phyloP scores from a whole-genome alignment of 2,113 vertebrate species.

The Chlorodrepanis virens region DNA sequence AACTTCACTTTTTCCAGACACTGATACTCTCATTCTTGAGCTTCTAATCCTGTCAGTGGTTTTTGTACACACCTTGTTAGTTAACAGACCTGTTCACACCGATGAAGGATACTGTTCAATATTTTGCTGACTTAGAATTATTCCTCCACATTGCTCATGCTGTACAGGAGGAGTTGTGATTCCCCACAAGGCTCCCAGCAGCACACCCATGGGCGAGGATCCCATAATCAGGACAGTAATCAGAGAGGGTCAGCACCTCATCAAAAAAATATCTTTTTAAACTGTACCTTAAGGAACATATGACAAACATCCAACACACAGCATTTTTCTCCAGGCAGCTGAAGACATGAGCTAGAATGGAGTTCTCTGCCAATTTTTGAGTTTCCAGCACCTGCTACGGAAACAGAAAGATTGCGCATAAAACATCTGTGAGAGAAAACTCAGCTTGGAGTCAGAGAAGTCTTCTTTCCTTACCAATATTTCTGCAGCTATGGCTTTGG shows the following conservation, averaged over 20 bases:
- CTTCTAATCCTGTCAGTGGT: background rate
- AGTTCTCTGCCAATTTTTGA: background rate
- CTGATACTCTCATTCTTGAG: background rate
- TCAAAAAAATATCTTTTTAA: background rate
- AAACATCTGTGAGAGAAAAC: background rate
- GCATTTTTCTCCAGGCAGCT: background rate
- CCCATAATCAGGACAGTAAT: background rate
- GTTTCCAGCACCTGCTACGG: background rate
- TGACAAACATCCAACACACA: background rate
- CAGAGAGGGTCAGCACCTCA: background rate
- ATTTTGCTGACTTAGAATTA: background rate
- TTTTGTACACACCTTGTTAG: background rate
- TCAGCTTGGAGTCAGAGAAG: background rate
- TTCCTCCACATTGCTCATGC: background rate
- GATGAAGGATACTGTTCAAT: background rate
- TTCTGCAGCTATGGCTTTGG: background rate
- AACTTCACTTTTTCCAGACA: background rate
- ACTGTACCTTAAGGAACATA: background rate
- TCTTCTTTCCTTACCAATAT: background rate
- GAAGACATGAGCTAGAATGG: background rate
- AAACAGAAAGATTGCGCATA: background rate
- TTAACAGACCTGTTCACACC: background rate
- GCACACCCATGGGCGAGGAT: background rate
- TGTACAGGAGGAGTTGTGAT: accelerated
- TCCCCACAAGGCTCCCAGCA: background rate